Base-by-base conservation (phyloP, 2,888 invertebrate genomes). In the Pyrocoelia pectoralis region DNA sequence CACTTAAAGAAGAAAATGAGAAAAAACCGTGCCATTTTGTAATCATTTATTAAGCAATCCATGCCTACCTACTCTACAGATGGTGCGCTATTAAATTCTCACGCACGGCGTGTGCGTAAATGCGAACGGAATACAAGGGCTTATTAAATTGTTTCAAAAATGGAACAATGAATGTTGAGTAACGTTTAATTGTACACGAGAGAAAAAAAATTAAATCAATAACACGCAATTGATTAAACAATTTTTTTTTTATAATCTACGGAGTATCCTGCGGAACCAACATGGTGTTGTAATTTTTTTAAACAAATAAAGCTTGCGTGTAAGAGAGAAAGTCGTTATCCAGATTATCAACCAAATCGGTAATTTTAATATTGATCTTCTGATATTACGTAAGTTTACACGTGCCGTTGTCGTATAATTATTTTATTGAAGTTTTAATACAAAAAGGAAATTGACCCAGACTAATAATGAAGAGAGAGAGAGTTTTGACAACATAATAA, bases 231-330 rank as follows among this genome's bases (percentile, higher is more conserved):
- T 17, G 46, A 46, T 43, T 46, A n/a, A 33, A 33, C 9, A 46
- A 56, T 56, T 62, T 57, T 56, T 49, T 55, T n/a, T 43, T 56
- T 55, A 28, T 55, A 55, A 56, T 61, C 61, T 61, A 29, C 50
- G 40, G 58, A 54, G 54, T 58, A 63, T 63, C 63, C 63, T 63
- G 43, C 63, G 63, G 58, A 63, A 63, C 63, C 48, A 58, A 53
- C 46, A 33, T 17, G 10, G 28, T 63, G 53, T 58, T 50, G 57
- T 50, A 58, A 58, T 54, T 58, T 46, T 46, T 17, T 9, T 43
- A 50, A 52, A 63, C 58, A 57, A 63, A 63, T 49, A 57, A 19
- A 53, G 41, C 48, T 58, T 28, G 48, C 56, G 17, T 48, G 52
- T 43, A 10, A n/a, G 48, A 49, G 62, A 54, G 58, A 58, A 63